Conservation (phyloP, 2,888 invertebrate genomes). For the Dicyrtomina minuta region DNA sequence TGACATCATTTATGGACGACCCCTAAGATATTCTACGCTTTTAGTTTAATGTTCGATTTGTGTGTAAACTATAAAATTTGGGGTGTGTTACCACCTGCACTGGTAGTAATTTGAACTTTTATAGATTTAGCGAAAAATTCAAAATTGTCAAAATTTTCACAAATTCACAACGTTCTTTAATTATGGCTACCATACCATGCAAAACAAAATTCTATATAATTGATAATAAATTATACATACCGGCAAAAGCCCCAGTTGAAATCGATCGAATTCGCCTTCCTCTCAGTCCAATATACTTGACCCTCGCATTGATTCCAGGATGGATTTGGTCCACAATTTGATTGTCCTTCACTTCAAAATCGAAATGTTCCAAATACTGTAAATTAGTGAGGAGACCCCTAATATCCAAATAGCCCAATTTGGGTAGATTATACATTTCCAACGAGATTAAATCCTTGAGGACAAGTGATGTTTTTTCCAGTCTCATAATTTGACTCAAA, state of each 20-base stretch:
- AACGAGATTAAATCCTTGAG: constrained; percentile 70
- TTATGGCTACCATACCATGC: not conserved
- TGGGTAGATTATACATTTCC: constrained; percentile 73
- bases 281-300: constrained; percentile 48
- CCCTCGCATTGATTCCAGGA: constrained; percentile 57
- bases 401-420: constrained; percentile 72
- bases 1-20: too few species aligned
- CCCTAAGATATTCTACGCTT: too few species aligned
- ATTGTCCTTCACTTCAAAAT: constrained; percentile 83
- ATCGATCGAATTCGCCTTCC: constrained; percentile 61
- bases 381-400: constrained; percentile 77
- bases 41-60: too few species aligned
- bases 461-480: constrained; percentile 80
- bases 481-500: constrained; percentile 69
- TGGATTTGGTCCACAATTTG: constrained; percentile 72
- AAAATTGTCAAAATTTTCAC: too few species aligned
- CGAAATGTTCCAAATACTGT: constrained; percentile 71
- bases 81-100: too few species aligned
- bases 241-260: constrained; percentile 80
- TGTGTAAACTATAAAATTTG: too few species aligned
- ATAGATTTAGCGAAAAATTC: too few species aligned
- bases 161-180: too few species aligned
- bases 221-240: constrained; percentile 57
- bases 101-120: too few species aligned
- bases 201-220: not conserved